Conservation (phyloP, 1,140 invertebrate species). For the Drosophila truncata region DNA sequence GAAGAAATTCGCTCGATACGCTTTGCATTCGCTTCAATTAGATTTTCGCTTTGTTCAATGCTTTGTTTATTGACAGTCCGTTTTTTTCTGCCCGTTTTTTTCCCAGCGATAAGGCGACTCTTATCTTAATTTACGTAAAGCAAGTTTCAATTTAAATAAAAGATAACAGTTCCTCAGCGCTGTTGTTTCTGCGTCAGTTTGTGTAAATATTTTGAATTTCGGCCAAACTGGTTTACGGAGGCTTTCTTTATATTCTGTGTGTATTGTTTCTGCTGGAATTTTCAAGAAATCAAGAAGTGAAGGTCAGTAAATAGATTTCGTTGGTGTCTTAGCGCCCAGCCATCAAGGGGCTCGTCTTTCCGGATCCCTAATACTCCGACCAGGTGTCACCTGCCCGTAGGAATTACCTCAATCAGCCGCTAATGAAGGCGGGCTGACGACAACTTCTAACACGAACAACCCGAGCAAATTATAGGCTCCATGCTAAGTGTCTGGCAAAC, state of each 20-base stretch:
- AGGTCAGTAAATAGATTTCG: conserved; percentile 10
- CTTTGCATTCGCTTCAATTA: conserved; percentile 51
- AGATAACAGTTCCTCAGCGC: conserved; percentile 41
- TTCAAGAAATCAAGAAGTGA: conserved; percentile 4
- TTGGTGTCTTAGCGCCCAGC: not conserved
- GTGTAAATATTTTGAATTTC: conserved; percentile 57
- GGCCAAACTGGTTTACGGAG: conserved; percentile 43
- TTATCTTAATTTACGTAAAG: conserved; percentile 71
- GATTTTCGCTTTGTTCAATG: conserved; percentile 17
- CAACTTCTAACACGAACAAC: conserved; percentile 24
- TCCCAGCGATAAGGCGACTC: conserved; percentile 53
- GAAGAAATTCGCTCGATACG: conserved; percentile 23
- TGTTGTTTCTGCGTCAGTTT: conserved; percentile 43
- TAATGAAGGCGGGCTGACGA: conserved; percentile 51
- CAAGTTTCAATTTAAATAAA: conserved; percentile 66
- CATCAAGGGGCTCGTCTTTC: conserved; percentile 54
- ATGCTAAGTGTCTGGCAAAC: conserved; percentile 64
- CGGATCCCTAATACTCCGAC: not conserved
- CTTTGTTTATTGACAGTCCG: conserved; percentile 28
- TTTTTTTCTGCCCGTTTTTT: conserved; percentile 13
- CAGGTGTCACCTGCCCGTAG: conserved; percentile 17
- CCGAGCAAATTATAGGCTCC: conserved; percentile 41
- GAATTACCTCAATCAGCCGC: conserved; percentile 33
- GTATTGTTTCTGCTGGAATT: conserved; percentile 14
- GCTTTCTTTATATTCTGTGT: conserved; percentile 4